Evolutionary conservation across 92 coral and sea anemone species (phyloP), one percentile per base, ranked within the genome.

Genomic region (Muricea muricata): DNA sequence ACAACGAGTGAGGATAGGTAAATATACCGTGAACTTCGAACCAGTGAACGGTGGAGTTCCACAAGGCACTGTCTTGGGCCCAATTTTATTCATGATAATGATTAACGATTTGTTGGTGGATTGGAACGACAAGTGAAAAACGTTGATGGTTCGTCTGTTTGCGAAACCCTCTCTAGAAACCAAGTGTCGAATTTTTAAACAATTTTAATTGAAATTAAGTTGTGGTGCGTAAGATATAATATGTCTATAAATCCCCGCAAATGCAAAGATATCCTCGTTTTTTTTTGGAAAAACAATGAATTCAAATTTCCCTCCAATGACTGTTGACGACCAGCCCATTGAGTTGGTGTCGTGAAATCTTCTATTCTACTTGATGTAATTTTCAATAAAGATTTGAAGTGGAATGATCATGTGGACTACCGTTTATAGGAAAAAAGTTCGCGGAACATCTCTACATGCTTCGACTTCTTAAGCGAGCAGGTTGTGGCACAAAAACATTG

Each of bases 401-500:
- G 80, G 80, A 83, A 83, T 48, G 65, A 41, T 40, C 87, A 71
- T 32, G 42, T 37, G 42, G 42, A 4, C 18, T 72, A 34, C 20
- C 6, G 13, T 3, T 21, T 6, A 83, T 70, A 25, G 31, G 48
- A 6, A 47, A 39, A 33, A 83, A 52, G 67, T 47, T 68, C 17
- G 45, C 81, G 1, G 35, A 70, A 68, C 80, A 73, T 6, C 87
- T 50, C 50, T 71, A 52, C 25, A 33, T 83, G 40, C 71, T 70
- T 24, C 41, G 87, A 25, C 28, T 45, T 15, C 40, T 83, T 1
- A 83, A 83, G 61, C 46, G 81, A n/a, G 79, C 79, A 2, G 13
- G 40, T 11, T 23, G 29, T 26, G 73, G 14, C 29, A 34, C 37
- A 1, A 11, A 24, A 54, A 45, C 80, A 0, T 17, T 74, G 57